These are phyloP conservation scores for Ammospiza nelsoni DNA, from an alignment of 2,113 vertebrate species.

Conservation along the genomic window DNA sequence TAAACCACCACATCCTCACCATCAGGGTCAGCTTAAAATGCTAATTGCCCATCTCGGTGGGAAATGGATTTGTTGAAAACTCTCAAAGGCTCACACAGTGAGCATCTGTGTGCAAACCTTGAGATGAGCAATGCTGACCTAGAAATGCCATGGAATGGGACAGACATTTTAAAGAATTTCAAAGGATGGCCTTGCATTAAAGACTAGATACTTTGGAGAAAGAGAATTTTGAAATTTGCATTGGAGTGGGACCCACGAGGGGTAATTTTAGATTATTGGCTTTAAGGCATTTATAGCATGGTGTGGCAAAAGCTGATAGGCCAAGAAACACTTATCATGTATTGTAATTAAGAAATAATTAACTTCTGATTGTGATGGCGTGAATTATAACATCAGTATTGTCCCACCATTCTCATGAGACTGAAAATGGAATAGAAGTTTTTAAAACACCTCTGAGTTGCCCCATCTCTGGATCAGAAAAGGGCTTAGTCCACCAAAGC, in stretches of 20 bases:
- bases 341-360: background rate
- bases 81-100: background rate
- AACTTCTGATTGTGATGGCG: background rate
- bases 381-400: background rate
- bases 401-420: background rate
- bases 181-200: background rate
- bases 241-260: background rate
- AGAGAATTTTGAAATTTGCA: background rate
- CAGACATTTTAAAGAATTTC: background rate
- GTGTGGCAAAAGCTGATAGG: background rate
- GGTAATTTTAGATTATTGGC: background rate
- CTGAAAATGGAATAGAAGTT: background rate
- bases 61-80: background rate
- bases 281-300: background rate
- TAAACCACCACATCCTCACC: background rate
- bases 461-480: background rate
- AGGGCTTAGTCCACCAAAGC: background rate
- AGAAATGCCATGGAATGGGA: background rate
- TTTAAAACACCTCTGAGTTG: background rate
- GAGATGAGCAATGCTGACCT: background rate
- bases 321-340: background rate
- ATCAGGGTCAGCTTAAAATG: background rate
- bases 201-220: background rate
- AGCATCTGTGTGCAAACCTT: background rate
- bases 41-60: background rate